Evolutionary conservation across 2,797 vertebrate species (phyloP), one percentile per base, ranked within the genome.

Genomic region (Rhinichthys osculus): DNA sequence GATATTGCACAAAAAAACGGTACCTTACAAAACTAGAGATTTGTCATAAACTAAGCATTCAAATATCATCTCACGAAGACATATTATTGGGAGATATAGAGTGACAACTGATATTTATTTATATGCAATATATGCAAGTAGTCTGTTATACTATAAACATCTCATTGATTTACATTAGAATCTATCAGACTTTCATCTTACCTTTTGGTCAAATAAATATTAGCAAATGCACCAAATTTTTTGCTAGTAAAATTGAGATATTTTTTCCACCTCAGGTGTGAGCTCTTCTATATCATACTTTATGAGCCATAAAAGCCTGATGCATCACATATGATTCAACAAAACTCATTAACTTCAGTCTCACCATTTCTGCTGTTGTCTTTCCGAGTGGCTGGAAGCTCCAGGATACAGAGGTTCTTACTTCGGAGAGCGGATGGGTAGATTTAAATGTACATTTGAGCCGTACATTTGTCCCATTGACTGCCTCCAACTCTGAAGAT

Each of bases 391-490:
- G 92, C 35, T 92, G 94, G 91, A 98, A 99, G 90, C 91, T 95
- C 98, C 98, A 99, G 78, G 94, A 94, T 71, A 97, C 96, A 0
- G 86, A 87, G 2, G 96, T 90, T 0, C 90, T 76, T 13, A 89
- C 1, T 33, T 91, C 67, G 0, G 95, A 80, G 54, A 94, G 84
- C 0, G 92, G 78, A 0, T 87, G 1, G 30, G 21, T 94, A 91
- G 96, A 96, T 81, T 89, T 94, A 81, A 99, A 99, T 84, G 96
- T 97, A 93, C 98, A 99, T 91, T 96, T 97, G 81, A 99, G 91
- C 17, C 91, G 93, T 78, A 96, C 90, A 13, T 96, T 87, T 0
- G 97, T 98, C 88, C 98, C 98, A 0, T 99, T 99, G 82, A 95
- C 92, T 0, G 89, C 96, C 30, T 97, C 93, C 91, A 98, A 33